Conservation (phyloP, 2,797 vertebrate species). For the Diglossa cyanea region DNA sequence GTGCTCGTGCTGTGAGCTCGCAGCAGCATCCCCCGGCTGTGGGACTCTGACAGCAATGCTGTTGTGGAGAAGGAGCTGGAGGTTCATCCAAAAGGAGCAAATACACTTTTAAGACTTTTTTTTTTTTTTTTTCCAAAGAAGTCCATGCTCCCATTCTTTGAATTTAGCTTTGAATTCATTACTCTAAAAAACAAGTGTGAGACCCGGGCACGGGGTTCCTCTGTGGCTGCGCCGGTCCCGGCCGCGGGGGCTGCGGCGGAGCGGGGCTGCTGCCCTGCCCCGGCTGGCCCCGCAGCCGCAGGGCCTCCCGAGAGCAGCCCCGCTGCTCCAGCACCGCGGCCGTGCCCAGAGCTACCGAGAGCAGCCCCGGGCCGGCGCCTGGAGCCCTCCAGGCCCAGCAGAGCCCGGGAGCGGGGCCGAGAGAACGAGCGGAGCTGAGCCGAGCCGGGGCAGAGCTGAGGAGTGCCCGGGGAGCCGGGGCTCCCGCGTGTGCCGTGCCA, state of each 20-base stretch:
- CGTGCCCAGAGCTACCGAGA: background rate
- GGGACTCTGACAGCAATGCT: background rate
- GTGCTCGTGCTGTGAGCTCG: background rate
- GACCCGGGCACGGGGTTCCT: rapidly evolving
- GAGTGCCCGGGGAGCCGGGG: rapidly evolving
- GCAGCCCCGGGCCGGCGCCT: background rate
- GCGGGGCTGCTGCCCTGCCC: background rate
- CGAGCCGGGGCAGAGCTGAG: rapidly evolving
- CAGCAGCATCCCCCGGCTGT: background rate
- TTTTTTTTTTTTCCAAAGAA: background rate
- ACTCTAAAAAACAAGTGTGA: rapidly evolving
- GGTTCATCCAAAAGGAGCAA: background rate
- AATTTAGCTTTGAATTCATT: background rate
- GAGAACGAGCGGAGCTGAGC: background rate
- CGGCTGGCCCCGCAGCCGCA: background rate
- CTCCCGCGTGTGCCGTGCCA: rapidly evolving
- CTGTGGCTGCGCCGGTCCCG: background rate
- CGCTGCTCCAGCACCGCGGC: background rate
- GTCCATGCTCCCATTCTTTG: background rate
- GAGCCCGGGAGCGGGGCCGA: background rate
- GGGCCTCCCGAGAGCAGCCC: background rate
- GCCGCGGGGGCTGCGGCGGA: background rate
- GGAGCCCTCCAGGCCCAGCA: background rate
- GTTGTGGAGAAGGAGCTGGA: background rate
- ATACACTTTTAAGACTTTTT: background rate